Evolutionary conservation across 1,140 invertebrate species (phyloP).

Genomic region (Mya arenaria): DNA sequence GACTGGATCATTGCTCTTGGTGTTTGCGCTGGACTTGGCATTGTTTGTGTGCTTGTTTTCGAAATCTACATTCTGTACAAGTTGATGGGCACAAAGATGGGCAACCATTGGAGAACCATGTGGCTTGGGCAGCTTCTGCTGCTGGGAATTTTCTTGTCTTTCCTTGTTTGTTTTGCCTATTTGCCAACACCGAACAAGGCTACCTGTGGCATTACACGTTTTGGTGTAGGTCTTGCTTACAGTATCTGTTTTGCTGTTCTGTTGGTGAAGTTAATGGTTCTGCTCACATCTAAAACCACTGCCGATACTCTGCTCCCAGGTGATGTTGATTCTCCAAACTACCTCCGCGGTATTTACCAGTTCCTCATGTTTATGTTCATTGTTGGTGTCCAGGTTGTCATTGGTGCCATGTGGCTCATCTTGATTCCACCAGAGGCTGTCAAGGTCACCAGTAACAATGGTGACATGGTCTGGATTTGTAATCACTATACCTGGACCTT

Average conservation of each 20-base stretch:
- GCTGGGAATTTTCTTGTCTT: constrained; percentile 92
- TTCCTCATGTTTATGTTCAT: constrained; percentile 93
- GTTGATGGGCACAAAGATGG: constrained; percentile 90
- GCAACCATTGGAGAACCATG: constrained; percentile 87
- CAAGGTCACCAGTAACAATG: constrained; percentile 66
- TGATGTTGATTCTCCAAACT: constrained; percentile 90
- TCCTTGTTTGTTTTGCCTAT: constrained; percentile 90
- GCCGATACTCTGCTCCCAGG: constrained; percentile 67
- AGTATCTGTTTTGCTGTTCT: constrained; percentile 95
- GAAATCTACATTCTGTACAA: constrained; percentile 95
- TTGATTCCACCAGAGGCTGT: constrained; percentile 74
- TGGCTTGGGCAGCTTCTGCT: constrained; percentile 95
- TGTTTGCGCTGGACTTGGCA: constrained; percentile 88
- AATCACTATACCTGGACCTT: constrained; percentile 75
- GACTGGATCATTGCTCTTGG: constrained; percentile 93
- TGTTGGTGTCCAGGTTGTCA: constrained; percentile 87
- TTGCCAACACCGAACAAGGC: constrained; percentile 88
- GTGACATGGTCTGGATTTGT: constrained; percentile 70
- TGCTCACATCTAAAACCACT: constrained; percentile 87
- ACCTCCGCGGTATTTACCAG: constrained; percentile 95
- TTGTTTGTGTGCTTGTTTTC: constrained; percentile 91
- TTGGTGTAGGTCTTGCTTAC: constrained; percentile 93
- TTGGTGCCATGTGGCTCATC: constrained; percentile 90
- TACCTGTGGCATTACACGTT: constrained; percentile 91
- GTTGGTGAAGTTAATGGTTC: constrained; percentile 96